These are phyloP conservation scores for Rhagophthalmus giganteus DNA, from an alignment of 2,888 invertebrate genomes.

Conservation along the genomic window DNA sequence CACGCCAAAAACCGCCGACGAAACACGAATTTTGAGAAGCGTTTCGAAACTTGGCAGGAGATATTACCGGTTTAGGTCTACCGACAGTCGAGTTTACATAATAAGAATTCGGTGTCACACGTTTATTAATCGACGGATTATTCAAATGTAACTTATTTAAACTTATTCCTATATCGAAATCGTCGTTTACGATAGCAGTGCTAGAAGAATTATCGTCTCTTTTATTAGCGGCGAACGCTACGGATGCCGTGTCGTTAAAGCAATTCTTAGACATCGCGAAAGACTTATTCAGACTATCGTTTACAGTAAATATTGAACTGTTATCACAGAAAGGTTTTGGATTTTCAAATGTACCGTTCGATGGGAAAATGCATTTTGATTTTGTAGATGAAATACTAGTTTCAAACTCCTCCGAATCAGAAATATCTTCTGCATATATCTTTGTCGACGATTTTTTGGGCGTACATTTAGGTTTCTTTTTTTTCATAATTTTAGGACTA, in stretches of 20 bases:
- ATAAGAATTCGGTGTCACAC: constrained; percentile 42
- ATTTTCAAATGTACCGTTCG: too few species aligned
- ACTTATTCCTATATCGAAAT: constrained; percentile 61
- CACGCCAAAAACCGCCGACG: constrained; percentile 61
- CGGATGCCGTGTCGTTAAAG: constrained; percentile 4
- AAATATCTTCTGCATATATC: too few species aligned
- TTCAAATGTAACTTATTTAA: constrained; percentile 60
- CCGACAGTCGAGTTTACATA: constrained; percentile 2
- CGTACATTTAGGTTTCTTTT: too few species aligned
- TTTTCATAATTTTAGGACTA: too few species aligned
- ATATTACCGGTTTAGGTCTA: constrained; percentile 58
- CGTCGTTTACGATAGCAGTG: constrained; percentile 27
- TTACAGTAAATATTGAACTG: constrained; percentile 2
- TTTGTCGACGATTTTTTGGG: too few species aligned
- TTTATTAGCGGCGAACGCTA: neutral
- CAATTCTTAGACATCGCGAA: constrained; percentile 6
- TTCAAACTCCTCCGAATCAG: too few species aligned
- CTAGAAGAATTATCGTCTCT: neutral
- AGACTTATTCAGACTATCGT: constrained; percentile 7
- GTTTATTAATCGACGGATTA: constrained; percentile 35
- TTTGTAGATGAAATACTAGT: too few species aligned
- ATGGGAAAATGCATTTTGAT: too few species aligned
- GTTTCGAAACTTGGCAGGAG: constrained; percentile 63
- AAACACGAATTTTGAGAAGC: constrained; percentile 65
- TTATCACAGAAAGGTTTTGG: too few species aligned